These are phyloP conservation scores for Lasaia peninsularis DNA, from an alignment of 1,140 invertebrate genomes.

Conservation along the genomic window DNA sequence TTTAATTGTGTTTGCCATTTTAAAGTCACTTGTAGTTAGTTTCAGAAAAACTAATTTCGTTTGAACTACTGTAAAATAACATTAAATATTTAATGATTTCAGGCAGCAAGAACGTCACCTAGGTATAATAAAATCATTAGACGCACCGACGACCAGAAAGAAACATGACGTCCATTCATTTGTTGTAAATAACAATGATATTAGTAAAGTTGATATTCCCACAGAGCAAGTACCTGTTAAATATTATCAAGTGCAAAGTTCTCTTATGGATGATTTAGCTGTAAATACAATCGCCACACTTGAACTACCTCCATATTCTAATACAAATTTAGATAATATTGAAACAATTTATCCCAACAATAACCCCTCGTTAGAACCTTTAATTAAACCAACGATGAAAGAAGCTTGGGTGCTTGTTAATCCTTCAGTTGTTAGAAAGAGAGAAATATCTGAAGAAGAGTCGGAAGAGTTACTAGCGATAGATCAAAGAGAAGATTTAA, in stretches of 20 bases:
- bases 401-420: conserved; percentile 60
- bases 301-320: conserved; percentile 9
- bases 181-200: conserved; percentile 53
- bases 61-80: not conserved
- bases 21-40: no score
- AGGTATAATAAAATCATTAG: conserved; percentile 78
- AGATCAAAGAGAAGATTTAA: conserved; percentile 43
- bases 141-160: conserved; percentile 57
- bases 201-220: conserved; percentile 32
- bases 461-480: conserved; percentile 27
- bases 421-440: conserved; percentile 52
- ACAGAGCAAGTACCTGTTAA: conserved; percentile 42
- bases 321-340: conserved; percentile 19
- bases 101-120: conserved; percentile 85
- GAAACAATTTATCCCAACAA: conserved; percentile 38
- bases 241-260: conserved; percentile 46
- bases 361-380: conserved; percentile 21
- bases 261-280: conserved; percentile 34
- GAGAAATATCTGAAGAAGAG: conserved; percentile 35
- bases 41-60: no score
- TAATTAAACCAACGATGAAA: conserved; percentile 49
- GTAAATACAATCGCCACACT: conserved; percentile 24
- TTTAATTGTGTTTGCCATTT: no score
- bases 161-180: conserved; percentile 72
- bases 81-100: conserved; percentile 26